A percentile compares a stretch with the other conserved stretches of the same genome.
These are phyloP conservation scores for Acrossocheilus wenchowensis DNA, from an alignment of 2,797 vertebrate species.

Conservation along the genomic window DNA sequence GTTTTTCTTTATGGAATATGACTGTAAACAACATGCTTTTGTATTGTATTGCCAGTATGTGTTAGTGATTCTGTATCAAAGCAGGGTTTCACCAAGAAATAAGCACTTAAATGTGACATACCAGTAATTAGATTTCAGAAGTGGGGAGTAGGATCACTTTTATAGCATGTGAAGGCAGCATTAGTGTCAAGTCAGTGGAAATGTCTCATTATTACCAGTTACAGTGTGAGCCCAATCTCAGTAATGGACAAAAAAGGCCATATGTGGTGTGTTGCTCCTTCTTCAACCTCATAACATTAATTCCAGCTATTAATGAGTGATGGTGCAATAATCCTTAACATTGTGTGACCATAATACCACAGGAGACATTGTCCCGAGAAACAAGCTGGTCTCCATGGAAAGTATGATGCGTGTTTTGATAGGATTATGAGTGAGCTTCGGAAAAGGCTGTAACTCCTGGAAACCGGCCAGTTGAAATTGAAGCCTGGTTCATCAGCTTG, in stretches of 20 bases:
- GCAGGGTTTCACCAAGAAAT: not conserved
- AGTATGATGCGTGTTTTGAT: constrained; percentile 64
- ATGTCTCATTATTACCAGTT: constrained; percentile 24
- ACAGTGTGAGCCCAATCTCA: constrained; percentile 7
- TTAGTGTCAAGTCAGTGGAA: constrained; percentile 21
- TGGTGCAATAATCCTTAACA: constrained; percentile 54
- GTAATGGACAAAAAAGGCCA: constrained; percentile 36
- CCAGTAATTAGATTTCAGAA: constrained; percentile 12
- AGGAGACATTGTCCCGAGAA: constrained; percentile 51
- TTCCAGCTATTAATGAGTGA: constrained; percentile 55
- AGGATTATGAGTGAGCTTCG: constrained; percentile 59
- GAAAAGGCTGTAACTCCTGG: constrained; percentile 57
- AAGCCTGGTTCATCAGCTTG: constrained; percentile 54
- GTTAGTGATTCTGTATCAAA: not conserved
- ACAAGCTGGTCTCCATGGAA: constrained; percentile 61
- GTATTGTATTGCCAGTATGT: not conserved
- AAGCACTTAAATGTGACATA: constrained; percentile 6
- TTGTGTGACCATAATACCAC: constrained; percentile 52
- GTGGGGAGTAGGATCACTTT: not conserved
- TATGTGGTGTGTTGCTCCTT: not conserved
- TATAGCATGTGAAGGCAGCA: constrained; percentile 8
- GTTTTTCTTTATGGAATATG: not conserved
- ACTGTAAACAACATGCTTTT: not conserved
- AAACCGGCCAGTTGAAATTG: constrained; percentile 56
- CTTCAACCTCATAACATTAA: constrained; percentile 41